Conservation (phyloP, 2,113 vertebrate genomes). For the Gasterosteus aculeatus region DNA sequence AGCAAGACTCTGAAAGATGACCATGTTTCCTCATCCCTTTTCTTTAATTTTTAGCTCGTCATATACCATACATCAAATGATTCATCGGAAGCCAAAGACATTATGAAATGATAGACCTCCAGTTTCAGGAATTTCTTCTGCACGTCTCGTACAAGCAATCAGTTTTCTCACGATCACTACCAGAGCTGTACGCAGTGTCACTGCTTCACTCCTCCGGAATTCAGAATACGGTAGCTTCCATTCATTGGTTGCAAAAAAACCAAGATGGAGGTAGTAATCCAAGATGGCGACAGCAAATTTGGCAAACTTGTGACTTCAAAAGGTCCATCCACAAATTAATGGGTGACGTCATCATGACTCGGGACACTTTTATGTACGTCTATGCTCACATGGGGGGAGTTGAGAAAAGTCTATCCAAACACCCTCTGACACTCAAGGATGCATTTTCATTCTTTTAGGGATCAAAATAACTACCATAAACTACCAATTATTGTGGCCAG, state of each 20-base stretch:
- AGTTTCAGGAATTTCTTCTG: not conserved
- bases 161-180: not conserved
- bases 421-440: not conserved
- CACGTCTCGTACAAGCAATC: not conserved
- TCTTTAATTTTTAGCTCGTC: not conserved
- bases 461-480: too few relatives aligned
- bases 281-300: not conserved
- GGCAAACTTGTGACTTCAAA: not conserved
- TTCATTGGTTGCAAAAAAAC: not conserved
- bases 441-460: too few relatives aligned
- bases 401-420: not conserved
- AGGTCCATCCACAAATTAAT: not conserved
- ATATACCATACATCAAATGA: not conserved
- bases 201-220: too few relatives aligned
- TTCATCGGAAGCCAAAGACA: not conserved
- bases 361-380: not conserved
- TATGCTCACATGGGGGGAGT: not conserved
- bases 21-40: not conserved
- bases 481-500: too few relatives aligned
- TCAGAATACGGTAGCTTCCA: not conserved
- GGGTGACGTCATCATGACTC: not conserved
- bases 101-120: not conserved
- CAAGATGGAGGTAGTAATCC: too few relatives aligned
- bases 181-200: not conserved
- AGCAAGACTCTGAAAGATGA: constrained; percentile 1